Conservation (phyloP, 1,140 invertebrate genomes). For the Ectropis grisescens region DNA sequence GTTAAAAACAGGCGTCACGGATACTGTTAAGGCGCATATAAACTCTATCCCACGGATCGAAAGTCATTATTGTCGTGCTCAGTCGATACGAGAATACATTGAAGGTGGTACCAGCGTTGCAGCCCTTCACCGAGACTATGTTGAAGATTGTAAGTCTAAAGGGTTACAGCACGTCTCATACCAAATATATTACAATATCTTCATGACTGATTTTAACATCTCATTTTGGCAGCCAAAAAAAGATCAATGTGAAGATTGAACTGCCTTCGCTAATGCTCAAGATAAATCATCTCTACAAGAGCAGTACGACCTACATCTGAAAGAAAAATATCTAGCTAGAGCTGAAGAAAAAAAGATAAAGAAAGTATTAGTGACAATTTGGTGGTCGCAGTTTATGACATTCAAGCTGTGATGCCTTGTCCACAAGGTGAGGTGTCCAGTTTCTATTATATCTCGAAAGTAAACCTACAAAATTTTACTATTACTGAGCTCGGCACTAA, state of each 20-base stretch:
- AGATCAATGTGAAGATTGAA: slow-evolving; percentile 42
- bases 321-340: slow-evolving; percentile 18
- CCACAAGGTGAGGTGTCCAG: slow-evolving; percentile 22
- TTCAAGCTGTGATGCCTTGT: slow-evolving; percentile 28
- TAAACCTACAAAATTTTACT: slow-evolving; percentile 37
- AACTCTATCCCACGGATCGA: slow-evolving; percentile 26
- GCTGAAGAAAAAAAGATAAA: slow-evolving; percentile 17
- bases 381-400: slow-evolving; percentile 34
- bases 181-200: slow-evolving; percentile 29
- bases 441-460: slow-evolving; percentile 31
- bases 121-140: slow-evolving; percentile 25
- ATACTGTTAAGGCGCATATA: slow-evolving; percentile 24
- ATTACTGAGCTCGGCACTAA: slow-evolving; percentile 31
- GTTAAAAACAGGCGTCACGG: background rate
- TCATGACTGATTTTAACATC: slow-evolving; percentile 35
- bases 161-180: slow-evolving; percentile 14
- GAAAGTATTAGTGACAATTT: slow-evolving; percentile 21
- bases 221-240: too few species aligned
- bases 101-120: slow-evolving; percentile 27
- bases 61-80: slow-evolving; percentile 28
- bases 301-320: slow-evolving; percentile 11
- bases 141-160: too few species aligned
- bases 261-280: slow-evolving; percentile 26
- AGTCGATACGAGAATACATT: slow-evolving; percentile 30
- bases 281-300: slow-evolving; percentile 14